Percentiles rank a stretch among this genome's conserved stretches.
These are phyloP conservation scores for Mungos mungo DNA, from an alignment of 2,113 vertebrate genomes.

Conservation along the genomic window DNA sequence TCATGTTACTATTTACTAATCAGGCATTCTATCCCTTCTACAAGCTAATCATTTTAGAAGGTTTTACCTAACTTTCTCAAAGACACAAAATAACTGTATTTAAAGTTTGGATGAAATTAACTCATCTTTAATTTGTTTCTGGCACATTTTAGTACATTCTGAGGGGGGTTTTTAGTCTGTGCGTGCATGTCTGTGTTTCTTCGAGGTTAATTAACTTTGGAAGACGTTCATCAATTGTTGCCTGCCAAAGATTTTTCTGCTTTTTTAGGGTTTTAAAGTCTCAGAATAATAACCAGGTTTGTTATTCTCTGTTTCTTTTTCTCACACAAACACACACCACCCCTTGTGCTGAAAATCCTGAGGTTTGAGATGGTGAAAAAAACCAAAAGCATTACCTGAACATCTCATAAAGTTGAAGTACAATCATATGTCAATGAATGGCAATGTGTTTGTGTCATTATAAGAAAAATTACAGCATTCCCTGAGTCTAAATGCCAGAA, in stretches of 20 bases:
- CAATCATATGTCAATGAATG: neutral
- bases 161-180: neutral
- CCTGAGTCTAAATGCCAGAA: neutral
- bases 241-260: neutral
- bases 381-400: neutral
- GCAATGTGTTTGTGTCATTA: neutral
- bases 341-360: neutral
- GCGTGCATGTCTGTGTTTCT: neutral
- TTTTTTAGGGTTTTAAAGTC: neutral
- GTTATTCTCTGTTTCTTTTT: neutral
- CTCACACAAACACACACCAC: neutral
- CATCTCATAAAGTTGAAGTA: neutral
- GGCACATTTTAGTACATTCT: neutral
- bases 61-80: neutral
- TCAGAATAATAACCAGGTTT: neutral
- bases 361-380: neutral
- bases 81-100: conserved; percentile 1
- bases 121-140: conserved; percentile 3
- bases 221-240: neutral
- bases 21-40: neutral
- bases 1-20: neutral
- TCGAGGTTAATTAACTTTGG: neutral
- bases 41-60: neutral
- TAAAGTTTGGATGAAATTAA: conserved; percentile 39
- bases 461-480: neutral